Evolutionary conservation across 2,113 vertebrate species (phyloP).

Genomic region (Ifrita kowaldi): DNA sequence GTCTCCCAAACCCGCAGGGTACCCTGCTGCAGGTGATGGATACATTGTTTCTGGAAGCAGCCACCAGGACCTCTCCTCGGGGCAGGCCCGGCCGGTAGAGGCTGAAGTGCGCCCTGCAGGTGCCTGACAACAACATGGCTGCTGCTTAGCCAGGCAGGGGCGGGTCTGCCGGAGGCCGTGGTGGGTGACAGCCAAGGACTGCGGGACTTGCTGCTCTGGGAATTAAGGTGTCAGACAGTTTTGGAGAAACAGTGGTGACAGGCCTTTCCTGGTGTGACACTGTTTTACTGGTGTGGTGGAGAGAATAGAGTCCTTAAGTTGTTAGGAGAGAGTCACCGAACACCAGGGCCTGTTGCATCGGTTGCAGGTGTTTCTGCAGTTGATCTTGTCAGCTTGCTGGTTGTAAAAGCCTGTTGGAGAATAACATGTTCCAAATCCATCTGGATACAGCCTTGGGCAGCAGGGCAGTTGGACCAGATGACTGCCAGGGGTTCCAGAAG

Average conservation of each 20-base stretch:
- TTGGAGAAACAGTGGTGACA: not conserved
- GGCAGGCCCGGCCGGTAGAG: not conserved
- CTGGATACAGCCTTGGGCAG: not conserved
- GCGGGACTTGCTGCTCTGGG: not conserved
- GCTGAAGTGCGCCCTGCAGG: accelerated
- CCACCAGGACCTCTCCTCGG: not conserved
- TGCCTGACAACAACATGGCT: not conserved
- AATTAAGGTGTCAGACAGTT: not conserved
- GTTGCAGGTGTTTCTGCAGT: not conserved
- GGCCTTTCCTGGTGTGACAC: not conserved
- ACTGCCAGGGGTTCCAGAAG: not conserved
- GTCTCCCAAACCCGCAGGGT: not conserved
- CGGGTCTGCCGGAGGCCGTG: too few species aligned
- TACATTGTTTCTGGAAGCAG: not conserved
- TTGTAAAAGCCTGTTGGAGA: not conserved
- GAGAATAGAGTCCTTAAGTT: not conserved
- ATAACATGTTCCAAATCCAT: not conserved
- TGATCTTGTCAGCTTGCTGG: not conserved
- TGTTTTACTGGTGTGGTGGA: not conserved
- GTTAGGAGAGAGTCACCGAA: not conserved
- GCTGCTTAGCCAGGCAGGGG: too few species aligned
- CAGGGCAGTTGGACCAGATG: not conserved
- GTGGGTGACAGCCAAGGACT: not conserved
- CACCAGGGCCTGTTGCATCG: too few species aligned
- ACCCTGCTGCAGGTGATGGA: not conserved